Conservation (phyloP, 2,113 vertebrate genomes). For the Cheirogaleus medius region DNA sequence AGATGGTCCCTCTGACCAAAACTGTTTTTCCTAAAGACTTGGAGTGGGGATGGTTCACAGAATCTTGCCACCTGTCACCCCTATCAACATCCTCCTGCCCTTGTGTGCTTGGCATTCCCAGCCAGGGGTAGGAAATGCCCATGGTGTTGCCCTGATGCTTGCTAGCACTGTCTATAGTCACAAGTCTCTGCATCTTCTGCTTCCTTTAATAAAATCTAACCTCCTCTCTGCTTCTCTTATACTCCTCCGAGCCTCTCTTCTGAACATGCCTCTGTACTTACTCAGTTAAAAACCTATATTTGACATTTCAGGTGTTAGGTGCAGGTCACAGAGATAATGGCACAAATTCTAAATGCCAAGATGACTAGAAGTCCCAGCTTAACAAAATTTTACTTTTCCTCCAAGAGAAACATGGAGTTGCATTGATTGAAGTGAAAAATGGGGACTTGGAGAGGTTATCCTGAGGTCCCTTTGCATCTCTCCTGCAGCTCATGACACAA, state of each 20-base stretch:
- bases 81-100: no score
- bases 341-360: background rate
- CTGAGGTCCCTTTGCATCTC: background rate
- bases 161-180: background rate
- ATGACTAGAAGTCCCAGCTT: background rate
- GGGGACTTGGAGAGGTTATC: background rate
- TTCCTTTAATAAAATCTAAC: background rate
- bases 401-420: background rate
- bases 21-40: background rate
- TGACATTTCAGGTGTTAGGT: background rate
- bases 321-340: background rate
- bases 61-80: background rate
- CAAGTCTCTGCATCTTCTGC: background rate
- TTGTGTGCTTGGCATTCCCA: background rate
- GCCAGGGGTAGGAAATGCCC: background rate
- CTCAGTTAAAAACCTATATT: background rate
- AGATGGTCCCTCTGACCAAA: background rate
- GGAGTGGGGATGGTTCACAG: background rate
- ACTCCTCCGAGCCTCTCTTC: background rate
- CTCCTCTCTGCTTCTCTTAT: background rate
- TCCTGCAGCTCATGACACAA: background rate
- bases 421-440: background rate
- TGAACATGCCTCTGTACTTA: background rate
- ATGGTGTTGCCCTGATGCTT: rapidly evolving
- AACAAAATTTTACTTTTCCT: background rate